Conservation (phyloP, 2,888 invertebrate genomes). For the Drosophila longiperda region DNA sequence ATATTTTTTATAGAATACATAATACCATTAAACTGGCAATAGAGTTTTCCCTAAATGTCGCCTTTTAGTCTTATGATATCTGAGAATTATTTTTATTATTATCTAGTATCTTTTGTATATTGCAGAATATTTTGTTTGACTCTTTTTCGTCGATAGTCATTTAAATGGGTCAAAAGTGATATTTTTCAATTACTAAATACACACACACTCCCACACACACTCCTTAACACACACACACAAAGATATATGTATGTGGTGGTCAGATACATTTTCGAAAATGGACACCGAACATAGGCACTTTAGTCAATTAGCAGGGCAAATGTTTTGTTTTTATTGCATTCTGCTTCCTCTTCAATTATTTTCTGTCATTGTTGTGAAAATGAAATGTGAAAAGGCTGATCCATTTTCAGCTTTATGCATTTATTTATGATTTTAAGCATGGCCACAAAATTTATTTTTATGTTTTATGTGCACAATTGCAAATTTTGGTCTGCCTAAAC, state of each 20-base stretch:
- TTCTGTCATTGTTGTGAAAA: conserved; percentile 18
- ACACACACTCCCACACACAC: conserved; percentile 5
- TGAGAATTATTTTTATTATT: background rate
- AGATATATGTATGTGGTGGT: conserved; percentile 1
- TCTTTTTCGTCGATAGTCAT: conserved; percentile 41
- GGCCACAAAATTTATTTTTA: conserved; percentile 34
- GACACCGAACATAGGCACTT: conserved; percentile 59
- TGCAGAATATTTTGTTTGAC: conserved; percentile 20
- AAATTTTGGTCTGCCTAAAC: conserved; percentile 41
- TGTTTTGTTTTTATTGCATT: conserved; percentile 54
- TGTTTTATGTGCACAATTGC: conserved; percentile 40
- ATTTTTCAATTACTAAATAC: conserved; percentile 47
- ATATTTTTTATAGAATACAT: no score
- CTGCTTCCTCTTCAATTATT: conserved; percentile 11
- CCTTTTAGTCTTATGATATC: background rate
- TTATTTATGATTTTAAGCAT: conserved; percentile 66
- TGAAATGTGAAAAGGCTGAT: conserved; percentile 32
- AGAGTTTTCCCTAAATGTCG: no score
- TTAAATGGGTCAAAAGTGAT: conserved; percentile 64
- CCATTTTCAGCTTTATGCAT: conserved; percentile 57
- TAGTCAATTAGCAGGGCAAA: conserved; percentile 71
- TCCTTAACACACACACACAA: background rate
- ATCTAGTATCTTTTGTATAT: background rate
- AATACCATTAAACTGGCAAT: no score
- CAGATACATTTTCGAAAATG: conserved; percentile 34